Percentiles rank a stretch among this genome's conserved stretches.
Conservation (phyloP, 1,140 invertebrate species). For the Himalopsyche phryganea region DNA sequence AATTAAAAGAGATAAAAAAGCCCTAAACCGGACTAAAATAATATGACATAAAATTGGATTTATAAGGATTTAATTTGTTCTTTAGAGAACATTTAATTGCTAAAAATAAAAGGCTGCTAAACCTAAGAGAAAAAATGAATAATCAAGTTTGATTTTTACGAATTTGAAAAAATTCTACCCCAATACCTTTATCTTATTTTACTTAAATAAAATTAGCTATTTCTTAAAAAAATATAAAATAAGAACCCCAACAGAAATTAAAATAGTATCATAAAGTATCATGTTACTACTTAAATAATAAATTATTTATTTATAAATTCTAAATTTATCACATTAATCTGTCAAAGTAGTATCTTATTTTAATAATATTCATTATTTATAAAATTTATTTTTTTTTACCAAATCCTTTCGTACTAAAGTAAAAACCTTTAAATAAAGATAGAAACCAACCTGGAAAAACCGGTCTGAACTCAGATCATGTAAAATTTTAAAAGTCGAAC, state of each 20-base stretch:
- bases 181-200: no score
- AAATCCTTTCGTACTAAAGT: slow-evolving; percentile 67
- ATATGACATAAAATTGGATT: slow-evolving; percentile 57
- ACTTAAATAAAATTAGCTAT: no score
- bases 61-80: slow-evolving; percentile 50
- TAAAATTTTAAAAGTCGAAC: no score
- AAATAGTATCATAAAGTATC: no score
- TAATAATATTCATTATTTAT: slow-evolving; percentile 39
- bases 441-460: slow-evolving; percentile 39
- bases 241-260: no score
- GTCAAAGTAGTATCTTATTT: no score
- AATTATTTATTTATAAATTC: neutral
- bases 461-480: slow-evolving; percentile 44
- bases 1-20: slow-evolving; percentile 55
- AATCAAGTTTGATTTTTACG: no score
- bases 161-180: no score
- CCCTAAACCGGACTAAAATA: slow-evolving; percentile 56
- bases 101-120: slow-evolving; percentile 64
- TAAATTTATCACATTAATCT: slow-evolving; percentile 4
- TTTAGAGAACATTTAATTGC: slow-evolving; percentile 63
- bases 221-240: slow-evolving; percentile 55
- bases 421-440: slow-evolving; percentile 33
- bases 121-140: no score
- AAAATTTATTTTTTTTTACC: slow-evolving; percentile 43
- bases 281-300: slow-evolving; percentile 44